These are phyloP conservation scores for Hylia prasina DNA, from an alignment of 2,113 vertebrate species.

Conservation along the genomic window DNA sequence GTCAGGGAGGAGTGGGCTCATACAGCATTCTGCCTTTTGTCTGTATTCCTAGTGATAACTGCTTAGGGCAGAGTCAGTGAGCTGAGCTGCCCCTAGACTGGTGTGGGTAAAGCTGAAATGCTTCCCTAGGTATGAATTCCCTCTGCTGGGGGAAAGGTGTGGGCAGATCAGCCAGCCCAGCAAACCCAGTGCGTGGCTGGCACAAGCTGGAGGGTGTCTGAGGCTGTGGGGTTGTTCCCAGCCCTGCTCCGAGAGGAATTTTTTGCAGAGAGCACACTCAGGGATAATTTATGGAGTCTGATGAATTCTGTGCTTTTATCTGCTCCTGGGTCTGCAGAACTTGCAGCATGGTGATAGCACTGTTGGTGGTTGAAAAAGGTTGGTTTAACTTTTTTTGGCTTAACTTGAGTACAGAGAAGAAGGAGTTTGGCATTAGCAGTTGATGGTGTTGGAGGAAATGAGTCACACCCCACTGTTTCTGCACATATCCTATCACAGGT, in stretches of 20 bases:
- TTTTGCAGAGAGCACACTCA: rapidly evolving
- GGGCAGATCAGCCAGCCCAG: background rate
- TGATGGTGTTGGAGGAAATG: background rate
- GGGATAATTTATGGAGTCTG: background rate
- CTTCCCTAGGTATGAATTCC: background rate
- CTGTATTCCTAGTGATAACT: background rate
- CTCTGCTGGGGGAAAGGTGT: background rate
- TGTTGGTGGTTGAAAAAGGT: background rate
- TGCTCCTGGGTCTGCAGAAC: background rate
- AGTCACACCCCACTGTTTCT: background rate
- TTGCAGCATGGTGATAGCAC: background rate
- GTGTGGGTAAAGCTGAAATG: background rate
- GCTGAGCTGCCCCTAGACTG: background rate
- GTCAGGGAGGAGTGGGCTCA: background rate
- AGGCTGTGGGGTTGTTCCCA: background rate
- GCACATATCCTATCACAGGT: background rate
- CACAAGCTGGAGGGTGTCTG: background rate
- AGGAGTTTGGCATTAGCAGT: background rate
- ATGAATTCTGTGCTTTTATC: background rate
- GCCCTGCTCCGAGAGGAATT: rapidly evolving
- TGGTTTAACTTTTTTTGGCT: background rate
- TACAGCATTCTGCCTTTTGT: background rate
- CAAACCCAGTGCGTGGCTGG: background rate
- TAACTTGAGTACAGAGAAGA: background rate
- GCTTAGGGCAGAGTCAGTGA: background rate